Conservation (phyloP, 1,140 invertebrate genomes). For the Drosophila kanapiae region DNA sequence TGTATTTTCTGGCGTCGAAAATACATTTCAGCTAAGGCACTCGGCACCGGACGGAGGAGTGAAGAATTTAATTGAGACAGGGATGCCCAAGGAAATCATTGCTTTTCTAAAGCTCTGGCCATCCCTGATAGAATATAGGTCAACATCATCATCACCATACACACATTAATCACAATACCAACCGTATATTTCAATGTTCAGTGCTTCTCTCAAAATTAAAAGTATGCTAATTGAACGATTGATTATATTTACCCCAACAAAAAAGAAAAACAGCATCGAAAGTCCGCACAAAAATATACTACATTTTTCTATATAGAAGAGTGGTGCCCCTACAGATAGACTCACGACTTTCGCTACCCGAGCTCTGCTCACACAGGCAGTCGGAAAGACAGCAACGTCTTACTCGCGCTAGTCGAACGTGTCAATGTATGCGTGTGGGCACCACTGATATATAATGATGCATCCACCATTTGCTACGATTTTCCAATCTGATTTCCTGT, state of each 20-base stretch:
- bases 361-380: no score
- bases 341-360: no score
- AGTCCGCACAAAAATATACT: conserved; percentile 7
- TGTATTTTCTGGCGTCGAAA: conserved; percentile 89
- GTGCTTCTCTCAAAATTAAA: conserved; percentile 73
- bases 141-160: conserved; percentile 26
- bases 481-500: conserved; percentile 65
- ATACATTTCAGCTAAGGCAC: conserved; percentile 84
- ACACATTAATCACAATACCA: conserved; percentile 9
- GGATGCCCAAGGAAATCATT: neutral
- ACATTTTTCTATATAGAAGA: neutral
- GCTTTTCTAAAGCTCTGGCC: neutral
- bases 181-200: conserved; percentile 53
- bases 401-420: no score
- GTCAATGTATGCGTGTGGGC: no score
- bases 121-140: conserved; percentile 38
- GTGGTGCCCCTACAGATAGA: no score
- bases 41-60: neutral
- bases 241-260: conserved; percentile 36
- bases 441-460: no score
- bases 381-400: no score
- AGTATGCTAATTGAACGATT: conserved; percentile 58
- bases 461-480: conserved; percentile 18
- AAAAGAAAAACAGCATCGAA: conserved; percentile 16
- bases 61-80: conserved; percentile 17